phyloP scores from a whole-genome alignment of 2,797 vertebrate genomes.

The Tenualosa thibaudeaui region DNA sequence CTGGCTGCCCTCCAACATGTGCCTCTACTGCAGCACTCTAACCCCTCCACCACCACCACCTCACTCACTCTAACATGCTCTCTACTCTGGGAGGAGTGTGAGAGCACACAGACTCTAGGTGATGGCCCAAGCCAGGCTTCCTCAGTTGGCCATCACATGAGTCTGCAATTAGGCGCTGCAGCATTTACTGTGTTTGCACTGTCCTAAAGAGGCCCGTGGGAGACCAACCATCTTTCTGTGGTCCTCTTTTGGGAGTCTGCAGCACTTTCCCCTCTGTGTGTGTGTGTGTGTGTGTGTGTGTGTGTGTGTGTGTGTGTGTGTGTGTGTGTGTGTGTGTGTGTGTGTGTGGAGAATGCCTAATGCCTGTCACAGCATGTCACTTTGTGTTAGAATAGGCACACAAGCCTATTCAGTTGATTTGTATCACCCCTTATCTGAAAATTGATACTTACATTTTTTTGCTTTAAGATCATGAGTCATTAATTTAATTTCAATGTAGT shows the following conservation, averaged over 20 bases:
- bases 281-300: neutral
- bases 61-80: neutral
- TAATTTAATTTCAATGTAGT: neutral
- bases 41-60: no score
- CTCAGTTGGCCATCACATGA: neutral
- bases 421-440: neutral
- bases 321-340: no score
- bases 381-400: neutral
- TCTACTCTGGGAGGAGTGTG: neutral
- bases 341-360: neutral
- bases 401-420: neutral
- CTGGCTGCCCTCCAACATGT: constrained; percentile 29
- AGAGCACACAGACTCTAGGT: neutral
- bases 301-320: neutral
- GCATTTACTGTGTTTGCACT: neutral
- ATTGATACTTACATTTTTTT: neutral
- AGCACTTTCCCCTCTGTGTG: neutral
- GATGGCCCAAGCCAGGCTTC: neutral
- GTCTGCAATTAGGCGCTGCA: neutral
- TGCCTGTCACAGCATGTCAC: neutral
- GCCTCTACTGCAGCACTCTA: neutral
- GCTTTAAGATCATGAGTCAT: neutral
- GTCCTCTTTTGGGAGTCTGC: neutral
- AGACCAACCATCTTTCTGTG: neutral
- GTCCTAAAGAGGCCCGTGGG: neutral